phyloP scores from a whole-genome alignment of 2,113 vertebrate species.

The Andinoacara biseriatus region DNA sequence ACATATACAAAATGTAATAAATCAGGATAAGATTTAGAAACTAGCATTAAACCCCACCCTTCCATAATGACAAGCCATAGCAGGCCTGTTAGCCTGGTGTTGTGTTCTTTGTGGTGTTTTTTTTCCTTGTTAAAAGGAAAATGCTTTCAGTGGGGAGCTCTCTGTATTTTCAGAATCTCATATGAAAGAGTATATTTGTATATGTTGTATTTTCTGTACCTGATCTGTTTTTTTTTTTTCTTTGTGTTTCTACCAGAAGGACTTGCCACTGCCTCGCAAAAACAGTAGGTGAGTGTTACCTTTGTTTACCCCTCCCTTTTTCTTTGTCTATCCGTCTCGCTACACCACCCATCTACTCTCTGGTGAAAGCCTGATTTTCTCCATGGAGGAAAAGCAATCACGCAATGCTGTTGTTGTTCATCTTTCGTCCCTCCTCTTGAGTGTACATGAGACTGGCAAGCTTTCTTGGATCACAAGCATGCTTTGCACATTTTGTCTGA shows the following conservation, averaged over 20 bases:
- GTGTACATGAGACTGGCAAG: neutral
- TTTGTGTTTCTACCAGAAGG: constrained; percentile 77
- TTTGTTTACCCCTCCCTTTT: neutral
- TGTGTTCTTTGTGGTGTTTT: neutral
- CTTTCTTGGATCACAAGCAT: neutral
- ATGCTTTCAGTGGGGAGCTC: neutral
- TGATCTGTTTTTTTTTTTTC: constrained; percentile 53
- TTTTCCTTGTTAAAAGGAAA: neutral
- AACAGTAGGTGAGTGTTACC: constrained; percentile 82
- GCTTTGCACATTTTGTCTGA: constrained; percentile 13
- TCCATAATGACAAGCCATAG: neutral
- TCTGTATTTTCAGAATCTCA: neutral
- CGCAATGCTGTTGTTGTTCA: neutral
- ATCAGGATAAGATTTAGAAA: neutral
- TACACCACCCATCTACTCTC: neutral
- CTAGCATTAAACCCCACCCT: neutral
- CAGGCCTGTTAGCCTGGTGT: neutral
- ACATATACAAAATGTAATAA: neutral
- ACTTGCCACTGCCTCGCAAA: constrained; percentile 83
- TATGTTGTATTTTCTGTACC: constrained; percentile 42
- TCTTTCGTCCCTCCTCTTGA: neutral
- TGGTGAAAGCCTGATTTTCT: neutral
- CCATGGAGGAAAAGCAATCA: constrained; percentile 16
- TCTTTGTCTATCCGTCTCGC: neutral
- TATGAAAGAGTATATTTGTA: neutral